Evolutionary conservation across 1,140 invertebrate species (phyloP), one percentile per base, ranked within the genome.

Genomic region (Caerostris darwini): DNA sequence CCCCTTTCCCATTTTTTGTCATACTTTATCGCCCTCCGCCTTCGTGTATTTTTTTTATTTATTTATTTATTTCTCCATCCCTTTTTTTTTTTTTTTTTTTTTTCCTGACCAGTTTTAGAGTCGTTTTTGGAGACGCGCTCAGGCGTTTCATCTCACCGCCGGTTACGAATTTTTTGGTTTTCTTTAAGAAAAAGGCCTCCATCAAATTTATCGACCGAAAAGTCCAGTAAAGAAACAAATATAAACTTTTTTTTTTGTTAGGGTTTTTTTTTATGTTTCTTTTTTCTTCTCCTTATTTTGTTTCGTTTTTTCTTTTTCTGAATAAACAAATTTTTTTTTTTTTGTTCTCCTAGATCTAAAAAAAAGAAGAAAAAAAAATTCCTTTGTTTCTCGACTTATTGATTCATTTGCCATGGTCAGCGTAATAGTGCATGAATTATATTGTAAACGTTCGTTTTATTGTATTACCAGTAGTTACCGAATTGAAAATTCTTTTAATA

Each of bases 201-300:
- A 92, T 92, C 90, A 92, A 85, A 56, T 92, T 92, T 92, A 92
- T 92, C 81, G 90, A 92, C 90, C 90, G 81, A 92, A 92, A 92
- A 85, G 58, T 64, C 82, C 90, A 56, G 82, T 85, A 59, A 64
- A 53, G 90, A 85, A 85, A 92, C 59, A 92, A 83, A 92, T n/a
- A 58, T 53, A 57, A 67, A 88, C 4, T 10, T 34, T 53, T 77
- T 77, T 7, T 71, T 8, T 77, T 77, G 10, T 34, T 77, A 3
- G 8, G 10, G 10, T 61, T 5, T 34, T 10, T 34, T 10, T 34
- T 10, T 50, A 34, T 8, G 10, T 50, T 34, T 53, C 50, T 77
- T 12, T 71, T 71, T 71, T 34, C 8, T 34, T 50, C 3, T 53
- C 19, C 8, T 12, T 71, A 17, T n/a, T n/a, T n/a, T 64, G 61